Percentiles rank a stretch among this genome's conserved stretches.
Evolutionary conservation across 2,797 vertebrate genomes (phyloP).

Genomic region (Sebastes oblongus): DNA sequence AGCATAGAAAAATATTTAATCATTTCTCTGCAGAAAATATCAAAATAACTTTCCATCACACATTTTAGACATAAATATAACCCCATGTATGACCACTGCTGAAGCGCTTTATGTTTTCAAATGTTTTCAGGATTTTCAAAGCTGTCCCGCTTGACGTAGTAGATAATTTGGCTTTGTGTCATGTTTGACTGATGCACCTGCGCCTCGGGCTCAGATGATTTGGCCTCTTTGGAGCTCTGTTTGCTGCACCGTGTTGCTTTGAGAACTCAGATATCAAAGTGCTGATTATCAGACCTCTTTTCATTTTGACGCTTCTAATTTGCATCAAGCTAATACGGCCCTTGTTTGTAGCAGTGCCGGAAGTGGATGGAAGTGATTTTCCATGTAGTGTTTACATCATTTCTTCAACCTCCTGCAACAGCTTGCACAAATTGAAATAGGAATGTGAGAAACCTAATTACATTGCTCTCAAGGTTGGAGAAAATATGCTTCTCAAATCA

Average conservation of each 20-base stretch:
- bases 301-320: conserved; percentile 18
- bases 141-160: neutral
- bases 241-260: conserved; percentile 15
- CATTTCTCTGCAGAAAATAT: neutral
- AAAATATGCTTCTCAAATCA: conserved; percentile 19
- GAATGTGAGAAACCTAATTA: conserved; percentile 15
- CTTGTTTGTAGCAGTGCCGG: neutral
- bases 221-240: neutral
- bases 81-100: neutral
- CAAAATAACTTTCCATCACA: neutral
- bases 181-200: conserved; percentile 31
- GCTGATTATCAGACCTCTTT: conserved; percentile 30
- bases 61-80: neutral
- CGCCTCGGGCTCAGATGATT: neutral
- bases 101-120: neutral
- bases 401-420: neutral
- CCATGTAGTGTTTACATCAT: neutral
- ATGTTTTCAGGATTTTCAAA: conserved; percentile 2
- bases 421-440: neutral
- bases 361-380: neutral
- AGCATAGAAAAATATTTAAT: neutral
- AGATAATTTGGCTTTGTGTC: neutral
- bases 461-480: neutral
- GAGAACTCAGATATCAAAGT: conserved; percentile 39
- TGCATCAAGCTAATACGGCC: conserved; percentile 9